phyloP scores from a whole-genome alignment of 92 coral and sea anemone species.

The Phenganax subtilis region DNA sequence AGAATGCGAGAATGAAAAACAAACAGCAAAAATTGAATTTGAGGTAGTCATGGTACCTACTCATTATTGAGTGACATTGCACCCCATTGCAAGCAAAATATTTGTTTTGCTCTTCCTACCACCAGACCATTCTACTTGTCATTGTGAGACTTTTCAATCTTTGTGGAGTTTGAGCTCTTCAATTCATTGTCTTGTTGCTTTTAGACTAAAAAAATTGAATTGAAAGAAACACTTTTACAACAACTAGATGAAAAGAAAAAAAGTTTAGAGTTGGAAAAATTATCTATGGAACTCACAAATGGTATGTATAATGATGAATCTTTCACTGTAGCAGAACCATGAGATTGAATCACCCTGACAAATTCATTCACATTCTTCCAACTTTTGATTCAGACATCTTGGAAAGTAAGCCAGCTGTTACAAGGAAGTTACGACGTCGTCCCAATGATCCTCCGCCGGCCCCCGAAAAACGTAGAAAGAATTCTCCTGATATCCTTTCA shows the following conservation, averaged over 20 bases:
- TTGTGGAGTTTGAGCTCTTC: no score
- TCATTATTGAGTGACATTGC: no score
- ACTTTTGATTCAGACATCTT: constrained; percentile 64
- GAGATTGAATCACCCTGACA: background rate
- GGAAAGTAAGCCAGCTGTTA: constrained; percentile 93
- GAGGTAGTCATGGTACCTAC: constrained; percentile 53
- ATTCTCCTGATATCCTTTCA: constrained; percentile 89
- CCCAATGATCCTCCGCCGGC: constrained; percentile 98
- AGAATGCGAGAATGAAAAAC: constrained; percentile 80
- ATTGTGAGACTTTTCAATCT: no score
- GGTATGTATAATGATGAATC: constrained; percentile 43
- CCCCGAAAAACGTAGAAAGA: constrained; percentile 92
- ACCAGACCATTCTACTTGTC: no score
- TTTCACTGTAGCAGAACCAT: background rate
- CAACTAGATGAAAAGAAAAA: constrained; percentile 86
- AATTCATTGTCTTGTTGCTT: background rate
- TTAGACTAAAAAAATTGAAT: constrained; percentile 85
- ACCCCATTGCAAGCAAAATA: no score
- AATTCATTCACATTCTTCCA: background rate
- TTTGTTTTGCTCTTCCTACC: no score
- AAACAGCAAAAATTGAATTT: constrained; percentile 81
- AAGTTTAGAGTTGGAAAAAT: constrained; percentile 76
- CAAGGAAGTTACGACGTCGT: constrained; percentile 89
- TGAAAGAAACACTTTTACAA: constrained; percentile 81
- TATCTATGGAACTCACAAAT: constrained; percentile 96